Base-by-base conservation (phyloP, 2,797 vertebrate species). In the Leptodactylus fallax region DNA sequence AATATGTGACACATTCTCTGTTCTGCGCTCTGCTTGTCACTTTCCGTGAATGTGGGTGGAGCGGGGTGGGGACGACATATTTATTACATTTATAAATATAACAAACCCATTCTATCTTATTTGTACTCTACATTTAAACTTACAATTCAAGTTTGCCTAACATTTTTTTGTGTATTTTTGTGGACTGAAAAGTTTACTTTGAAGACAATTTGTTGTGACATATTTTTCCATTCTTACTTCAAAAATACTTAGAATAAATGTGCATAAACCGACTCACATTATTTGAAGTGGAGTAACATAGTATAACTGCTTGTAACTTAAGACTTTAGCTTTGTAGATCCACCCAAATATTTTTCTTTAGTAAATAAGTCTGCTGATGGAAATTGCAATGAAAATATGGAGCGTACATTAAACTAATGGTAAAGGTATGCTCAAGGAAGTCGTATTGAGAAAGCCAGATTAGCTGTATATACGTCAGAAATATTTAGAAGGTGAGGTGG, bases 401-500 rank as follows among this genome's bases (percentile, higher is more conserved):
- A 61, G 36, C 14, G 14, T 2, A 27, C 51, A 58, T 81, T 49
- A 60, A 14, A 80, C 55, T 83, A 78, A 86, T 83, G 10, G 19
- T 67, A 13, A 47, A 86, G 78, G 72, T 72, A 89, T 86, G 74
- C 45, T 27, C 3, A 47, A 47, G 79, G 61, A 83, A 83, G 63
- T 89, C 16, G n/a, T 36, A 51, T 79, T 81, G 72, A 78, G 84
- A 89, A 65, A 51, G 53, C 8, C 61, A 69, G 72, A 89, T 79
- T 86, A 83, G 77, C n/a, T 86, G 58, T 82, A 79, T 36, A 58
- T 89, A 89, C 85, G 88, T 89, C 88, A 89, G 79, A 86, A 89
- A 89, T 89, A 89, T 89, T 89, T 86, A 6, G n/a, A 79, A 77
- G 88, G 79, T 89, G 88, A 86, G 78, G 88, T 82, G 72, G 79